Conservation (phyloP, 2,888 invertebrate species). For the Subacronicta megacephala region DNA sequence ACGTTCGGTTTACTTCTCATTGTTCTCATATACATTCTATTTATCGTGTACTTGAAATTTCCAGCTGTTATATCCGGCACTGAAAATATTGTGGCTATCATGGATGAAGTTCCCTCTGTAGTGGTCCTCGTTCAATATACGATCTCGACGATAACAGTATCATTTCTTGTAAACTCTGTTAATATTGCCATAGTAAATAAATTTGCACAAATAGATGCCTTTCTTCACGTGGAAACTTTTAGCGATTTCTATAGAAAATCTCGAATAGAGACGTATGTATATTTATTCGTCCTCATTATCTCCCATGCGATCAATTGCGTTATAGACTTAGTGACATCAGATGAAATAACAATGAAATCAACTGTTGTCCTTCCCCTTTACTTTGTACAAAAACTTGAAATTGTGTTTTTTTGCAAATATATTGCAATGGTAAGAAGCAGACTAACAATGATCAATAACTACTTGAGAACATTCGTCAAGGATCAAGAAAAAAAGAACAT, state of each 20-base stretch:
- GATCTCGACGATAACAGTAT: conserved; percentile 56
- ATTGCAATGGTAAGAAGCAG: conserved; percentile 66
- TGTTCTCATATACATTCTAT: conserved; percentile 41
- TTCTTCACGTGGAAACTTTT: conserved; percentile 55
- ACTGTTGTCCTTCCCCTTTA: conserved; percentile 55
- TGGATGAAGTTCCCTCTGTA: conserved; percentile 60
- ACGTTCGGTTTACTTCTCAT: conserved; percentile 49
- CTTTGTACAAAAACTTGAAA: conserved; percentile 68
- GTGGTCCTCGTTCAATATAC: conserved; percentile 64
- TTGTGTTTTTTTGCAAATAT: conserved; percentile 65
- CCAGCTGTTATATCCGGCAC: conserved; percentile 37
- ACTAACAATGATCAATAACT: conserved; percentile 65
- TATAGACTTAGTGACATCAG: conserved; percentile 52
- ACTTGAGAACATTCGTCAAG: conserved; percentile 63
- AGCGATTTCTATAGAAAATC: conserved; percentile 61
- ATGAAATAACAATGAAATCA: conserved; percentile 23
- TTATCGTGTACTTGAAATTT: conserved; percentile 41
- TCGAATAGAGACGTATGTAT: conserved; percentile 43
- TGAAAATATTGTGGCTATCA: conserved; percentile 45
- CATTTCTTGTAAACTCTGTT: conserved; percentile 57
- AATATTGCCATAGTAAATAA: conserved; percentile 61
- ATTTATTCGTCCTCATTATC: conserved; percentile 45
- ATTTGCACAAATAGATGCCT: conserved; percentile 62
- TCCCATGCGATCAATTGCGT: conserved; percentile 46
- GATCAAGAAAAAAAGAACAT: conserved; percentile 54